phyloP scores from a whole-genome alignment of 2,113 vertebrate species.

The Donacobius atricapilla region DNA sequence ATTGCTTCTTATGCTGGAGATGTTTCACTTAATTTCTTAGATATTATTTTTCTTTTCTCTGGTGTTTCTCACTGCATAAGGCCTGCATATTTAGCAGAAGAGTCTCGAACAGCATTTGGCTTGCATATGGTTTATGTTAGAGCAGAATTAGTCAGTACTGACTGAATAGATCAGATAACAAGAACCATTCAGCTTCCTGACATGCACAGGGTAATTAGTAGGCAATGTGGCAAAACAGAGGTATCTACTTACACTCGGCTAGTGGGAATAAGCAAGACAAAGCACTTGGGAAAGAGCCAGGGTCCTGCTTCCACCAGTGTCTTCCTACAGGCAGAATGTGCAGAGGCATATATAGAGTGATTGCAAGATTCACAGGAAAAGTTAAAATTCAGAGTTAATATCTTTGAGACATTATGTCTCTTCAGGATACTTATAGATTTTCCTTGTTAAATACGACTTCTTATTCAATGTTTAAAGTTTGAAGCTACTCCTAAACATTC shows the following conservation, averaged over 20 bases:
- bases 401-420: neutral
- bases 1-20: neutral
- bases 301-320: neutral
- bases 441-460: neutral
- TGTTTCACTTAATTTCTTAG: neutral
- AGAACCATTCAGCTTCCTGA: neutral
- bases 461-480: neutral
- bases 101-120: neutral
- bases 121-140: neutral
- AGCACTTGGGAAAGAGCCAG: neutral
- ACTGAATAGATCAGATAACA: neutral
- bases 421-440: neutral
- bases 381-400: neutral
- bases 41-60: neutral
- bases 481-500: neutral
- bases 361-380: neutral
- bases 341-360: neutral
- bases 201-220: neutral
- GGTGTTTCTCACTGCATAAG: neutral
- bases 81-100: neutral
- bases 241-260: neutral
- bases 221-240: neutral
- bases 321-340: neutral
- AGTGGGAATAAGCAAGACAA: neutral
- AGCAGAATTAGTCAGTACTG: neutral